Evolutionary conservation across 2,888 invertebrate genomes (phyloP).

Genomic region (Eilema griseolum): DNA sequence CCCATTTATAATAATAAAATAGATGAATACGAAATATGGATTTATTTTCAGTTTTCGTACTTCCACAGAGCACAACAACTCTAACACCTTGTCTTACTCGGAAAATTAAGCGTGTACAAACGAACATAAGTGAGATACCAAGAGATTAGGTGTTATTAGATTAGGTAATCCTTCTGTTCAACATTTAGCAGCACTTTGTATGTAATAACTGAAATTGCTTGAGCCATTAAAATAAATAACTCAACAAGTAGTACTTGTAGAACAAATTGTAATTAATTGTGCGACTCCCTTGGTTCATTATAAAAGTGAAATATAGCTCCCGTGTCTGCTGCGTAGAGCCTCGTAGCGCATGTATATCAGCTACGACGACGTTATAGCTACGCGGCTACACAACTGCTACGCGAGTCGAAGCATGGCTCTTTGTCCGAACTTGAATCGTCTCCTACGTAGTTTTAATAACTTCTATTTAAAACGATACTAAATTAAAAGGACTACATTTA

Average conservation of each 20-base stretch:
- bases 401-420: background rate
- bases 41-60: too few relatives aligned
- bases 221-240: background rate
- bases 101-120: background rate
- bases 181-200: background rate
- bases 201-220: background rate
- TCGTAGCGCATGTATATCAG: background rate
- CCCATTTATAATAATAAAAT: too few relatives aligned
- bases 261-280: constrained; percentile 1
- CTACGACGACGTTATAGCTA: background rate
- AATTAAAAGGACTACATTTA: background rate
- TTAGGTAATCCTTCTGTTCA: background rate
- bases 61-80: too few relatives aligned
- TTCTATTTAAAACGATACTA: too few relatives aligned
- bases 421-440: background rate
- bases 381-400: background rate
- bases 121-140: background rate
- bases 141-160: background rate
- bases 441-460: too few relatives aligned
- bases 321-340: background rate
- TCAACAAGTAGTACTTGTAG: background rate
- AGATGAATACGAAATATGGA: too few relatives aligned
- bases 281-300: background rate
- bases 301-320: too few relatives aligned
- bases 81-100: too few relatives aligned